Evolutionary conservation across 1,140 invertebrate genomes (phyloP).

Genomic region (Leptopilina clavipes): DNA sequence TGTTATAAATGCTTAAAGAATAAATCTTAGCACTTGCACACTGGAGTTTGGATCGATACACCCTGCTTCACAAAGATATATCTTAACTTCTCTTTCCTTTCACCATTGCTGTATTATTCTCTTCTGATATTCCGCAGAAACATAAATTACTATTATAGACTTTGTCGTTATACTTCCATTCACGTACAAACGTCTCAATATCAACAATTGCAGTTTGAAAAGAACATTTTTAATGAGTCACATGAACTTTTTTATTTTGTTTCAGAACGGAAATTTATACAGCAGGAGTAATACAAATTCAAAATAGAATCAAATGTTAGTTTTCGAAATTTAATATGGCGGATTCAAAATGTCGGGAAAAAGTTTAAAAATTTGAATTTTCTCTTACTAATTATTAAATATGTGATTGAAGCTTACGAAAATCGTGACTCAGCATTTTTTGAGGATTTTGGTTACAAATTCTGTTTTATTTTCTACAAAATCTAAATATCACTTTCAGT

Average conservation of each 20-base stretch:
- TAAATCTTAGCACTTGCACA: conserved; percentile 7
- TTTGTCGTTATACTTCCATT: conserved; percentile 38
- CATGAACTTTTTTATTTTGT: background rate
- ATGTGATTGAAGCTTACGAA: too few relatives aligned
- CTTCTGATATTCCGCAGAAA: background rate
- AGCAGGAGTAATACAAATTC: too few relatives aligned
- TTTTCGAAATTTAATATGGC: too few relatives aligned
- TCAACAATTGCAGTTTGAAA: background rate
- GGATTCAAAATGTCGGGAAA: too few relatives aligned
- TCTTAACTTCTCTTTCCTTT: conserved; percentile 1
- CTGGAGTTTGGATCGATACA: conserved; percentile 1
- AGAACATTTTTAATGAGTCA: background rate
- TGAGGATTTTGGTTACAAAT: too few relatives aligned
- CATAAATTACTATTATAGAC: conserved; percentile 25
- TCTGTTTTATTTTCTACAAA: too few relatives aligned
- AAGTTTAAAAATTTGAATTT: too few relatives aligned
- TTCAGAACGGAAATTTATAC: background rate
- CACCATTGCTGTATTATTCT: conserved; percentile 13
- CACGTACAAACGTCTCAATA: conserved; percentile 32
- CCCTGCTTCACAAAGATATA: conserved; percentile 10
- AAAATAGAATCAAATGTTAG: too few relatives aligned
- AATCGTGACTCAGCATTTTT: too few relatives aligned
- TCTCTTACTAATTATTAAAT: too few relatives aligned
- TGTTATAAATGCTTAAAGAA: background rate
- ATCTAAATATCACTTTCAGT: too few relatives aligned